phyloP scores from a whole-genome alignment of 2,797 vertebrate species.

The Calcarius lapponicus region DNA sequence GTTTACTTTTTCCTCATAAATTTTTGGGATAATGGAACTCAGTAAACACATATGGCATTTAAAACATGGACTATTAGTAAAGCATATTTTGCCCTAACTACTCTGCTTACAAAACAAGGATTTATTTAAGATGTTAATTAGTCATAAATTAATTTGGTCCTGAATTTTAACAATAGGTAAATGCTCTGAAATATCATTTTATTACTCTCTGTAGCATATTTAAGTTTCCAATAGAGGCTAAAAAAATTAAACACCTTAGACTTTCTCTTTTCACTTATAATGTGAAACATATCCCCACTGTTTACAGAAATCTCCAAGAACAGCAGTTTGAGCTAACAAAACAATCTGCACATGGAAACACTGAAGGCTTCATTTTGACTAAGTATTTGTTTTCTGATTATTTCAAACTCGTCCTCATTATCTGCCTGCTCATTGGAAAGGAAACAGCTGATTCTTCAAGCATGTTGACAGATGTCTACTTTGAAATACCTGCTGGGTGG shows the following conservation, averaged over 20 bases:
- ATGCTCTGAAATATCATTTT: not conserved
- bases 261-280: not conserved
- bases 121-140: not conserved
- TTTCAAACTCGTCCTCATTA: not conserved
- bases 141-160: rapidly evolving
- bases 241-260: rapidly evolving
- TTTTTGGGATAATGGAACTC: not conserved
- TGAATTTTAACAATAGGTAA: not conserved
- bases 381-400: not conserved
- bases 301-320: not conserved
- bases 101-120: not conserved
- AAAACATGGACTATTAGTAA: not conserved
- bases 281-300: not conserved
- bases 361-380: not conserved
- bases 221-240: not conserved
- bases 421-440: not conserved
- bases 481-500: not conserved
- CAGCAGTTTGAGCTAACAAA: not conserved
- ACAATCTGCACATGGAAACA: not conserved
- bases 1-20: not conserved
- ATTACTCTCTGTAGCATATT: not conserved
- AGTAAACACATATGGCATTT: not conserved
- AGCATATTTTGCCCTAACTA: not conserved
- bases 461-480: not conserved
- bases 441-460: not conserved